Base-by-base conservation (phyloP, 2,888 invertebrate genomes). In the Cephus nigrinus region DNA sequence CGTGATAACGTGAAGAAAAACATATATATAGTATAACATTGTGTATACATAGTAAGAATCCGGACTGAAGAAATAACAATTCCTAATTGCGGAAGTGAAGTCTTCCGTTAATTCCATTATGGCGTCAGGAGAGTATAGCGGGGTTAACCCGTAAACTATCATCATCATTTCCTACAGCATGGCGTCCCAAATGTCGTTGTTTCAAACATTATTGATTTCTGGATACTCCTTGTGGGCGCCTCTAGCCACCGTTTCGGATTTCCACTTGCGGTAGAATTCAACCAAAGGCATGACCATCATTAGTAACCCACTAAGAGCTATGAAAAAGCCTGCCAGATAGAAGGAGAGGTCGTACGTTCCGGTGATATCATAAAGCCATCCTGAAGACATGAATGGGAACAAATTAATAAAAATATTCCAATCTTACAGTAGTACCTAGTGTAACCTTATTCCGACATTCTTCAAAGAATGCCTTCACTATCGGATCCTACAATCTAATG, bases 291-390 rank as follows among this genome's bases (percentile, higher is more conserved):
- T 89, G 34, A 92, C 89, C 82, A 93, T 84, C 82, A 96, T 91
- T 74, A 96, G 93, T 1, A 94, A 85, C 0, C 97, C 97, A 1
- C 97, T 96, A 15, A 96, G 76, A 0, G 94, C 94, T 83, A 97
- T 97, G 92, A 96, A 97, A 34, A 95, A 92, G 0, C 97, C 97
- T 1, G 96, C 95, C 76, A 96, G 89, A 92, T 96, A 96, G 93
- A 97, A 97, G 0, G 97, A 95, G 74, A 96, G 92, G 90, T 96
- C 94, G 92, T 97, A 97, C 12, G 94, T 94, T 74, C 94, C 94
- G 0, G 96, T 96, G 78, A 96, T 93, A 91, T 97, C 97, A 92
- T 94, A 96, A 71, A 97, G 93, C 95, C 95, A 96, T 73, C 97
- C 97, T 97, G 92, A 78, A 93, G 93, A 79, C 30, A 71, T 32